Evolutionary conservation across 2,797 vertebrate genomes (phyloP), one percentile per base, ranked within the genome.

Genomic region (Crossoptilon crossoptilon): DNA sequence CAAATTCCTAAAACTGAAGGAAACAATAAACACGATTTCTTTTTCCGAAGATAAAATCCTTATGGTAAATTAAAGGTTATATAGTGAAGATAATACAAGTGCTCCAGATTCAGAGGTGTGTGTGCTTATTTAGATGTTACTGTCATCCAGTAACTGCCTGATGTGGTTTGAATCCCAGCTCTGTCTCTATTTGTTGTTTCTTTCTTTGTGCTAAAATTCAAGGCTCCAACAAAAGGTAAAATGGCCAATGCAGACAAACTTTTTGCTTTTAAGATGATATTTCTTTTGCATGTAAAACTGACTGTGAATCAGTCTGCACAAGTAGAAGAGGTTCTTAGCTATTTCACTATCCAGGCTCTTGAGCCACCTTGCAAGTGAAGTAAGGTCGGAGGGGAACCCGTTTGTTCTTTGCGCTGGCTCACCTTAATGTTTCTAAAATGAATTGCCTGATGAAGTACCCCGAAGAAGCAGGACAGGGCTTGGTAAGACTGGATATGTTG

Each of bases 11-110:
- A 62, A 70, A 73, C 8, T 84, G 37, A 71, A 92, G 9, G 10
- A 6, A 4, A 48, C 39, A 88, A 59, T 17, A 1, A 22, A 26
- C 1, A 22, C 49, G 11, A 72, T 19, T 43, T 86, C 71, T 70
- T 73, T 19, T 27, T n/a, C 43, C 68, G 39, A 67, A 81, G 79
- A 93, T 39, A 84, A 91, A 91, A 69, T 46, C 44, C 7, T 71
- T 90, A 48, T 53, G 12, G 33, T 74, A 89, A 87, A 83, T 85
- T 46, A 83, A 41, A 69, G 69, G 58, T 55, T 12, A 60, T 62
- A 55, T 5, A 82, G 26, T 18, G 27, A 87, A 87, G 33, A 88
- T 27, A 71, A 60, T 24, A 71, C 44, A 87, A 85, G 55, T 21
- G 69, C 44, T 79, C 27, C 49, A 46, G 37, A 23, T 74, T 80